Percentiles rank a stretch among this genome's conserved stretches.
These are phyloP conservation scores for Drosophila fuyamai DNA, from an alignment of 1,140 invertebrate species.

Conservation along the genomic window DNA sequence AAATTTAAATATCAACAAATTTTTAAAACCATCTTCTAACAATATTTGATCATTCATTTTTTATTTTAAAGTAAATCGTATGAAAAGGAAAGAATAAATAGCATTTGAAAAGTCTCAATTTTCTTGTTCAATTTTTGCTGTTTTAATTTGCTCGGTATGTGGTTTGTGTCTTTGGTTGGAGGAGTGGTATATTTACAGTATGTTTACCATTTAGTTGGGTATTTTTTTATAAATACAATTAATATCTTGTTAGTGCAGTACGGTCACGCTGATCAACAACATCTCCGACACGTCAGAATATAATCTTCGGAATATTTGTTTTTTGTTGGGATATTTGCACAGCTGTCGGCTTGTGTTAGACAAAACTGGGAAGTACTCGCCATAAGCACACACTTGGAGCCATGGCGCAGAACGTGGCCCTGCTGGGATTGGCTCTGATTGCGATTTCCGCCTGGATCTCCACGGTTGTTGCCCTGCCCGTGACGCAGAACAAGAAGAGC, in stretches of 20 bases:
- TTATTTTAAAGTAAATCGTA: no score
- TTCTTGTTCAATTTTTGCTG: no score
- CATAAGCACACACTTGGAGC: conserved; percentile 4
- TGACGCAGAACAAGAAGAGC: conserved; percentile 56
- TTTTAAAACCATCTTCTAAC: no score
- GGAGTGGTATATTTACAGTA: conserved; percentile 1
- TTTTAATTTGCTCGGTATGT: no score
- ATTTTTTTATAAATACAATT: no score
- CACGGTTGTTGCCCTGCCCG: conserved; percentile 53
- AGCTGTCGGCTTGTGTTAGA: conserved; percentile 21
- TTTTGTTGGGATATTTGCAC: conserved; percentile 43
- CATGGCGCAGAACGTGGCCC: conserved; percentile 45
- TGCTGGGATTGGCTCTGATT: conserved; percentile 38
- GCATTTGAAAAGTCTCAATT: no score
- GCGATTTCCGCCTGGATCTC: conserved; percentile 7
- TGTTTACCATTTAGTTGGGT: neutral
- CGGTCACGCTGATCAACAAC: conserved; percentile 8
- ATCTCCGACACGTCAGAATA: conserved; percentile 50
- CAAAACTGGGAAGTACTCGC: conserved; percentile 17
- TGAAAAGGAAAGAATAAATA: no score
- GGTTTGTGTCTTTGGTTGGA: neutral
- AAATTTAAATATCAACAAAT: no score
- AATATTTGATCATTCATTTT: no score
- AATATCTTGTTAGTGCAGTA: conserved; percentile 1
- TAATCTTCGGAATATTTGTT: conserved; percentile 4